Base-by-base conservation (phyloP, 1,140 invertebrate species). In the Macrobrachium rosenbergii region DNA sequence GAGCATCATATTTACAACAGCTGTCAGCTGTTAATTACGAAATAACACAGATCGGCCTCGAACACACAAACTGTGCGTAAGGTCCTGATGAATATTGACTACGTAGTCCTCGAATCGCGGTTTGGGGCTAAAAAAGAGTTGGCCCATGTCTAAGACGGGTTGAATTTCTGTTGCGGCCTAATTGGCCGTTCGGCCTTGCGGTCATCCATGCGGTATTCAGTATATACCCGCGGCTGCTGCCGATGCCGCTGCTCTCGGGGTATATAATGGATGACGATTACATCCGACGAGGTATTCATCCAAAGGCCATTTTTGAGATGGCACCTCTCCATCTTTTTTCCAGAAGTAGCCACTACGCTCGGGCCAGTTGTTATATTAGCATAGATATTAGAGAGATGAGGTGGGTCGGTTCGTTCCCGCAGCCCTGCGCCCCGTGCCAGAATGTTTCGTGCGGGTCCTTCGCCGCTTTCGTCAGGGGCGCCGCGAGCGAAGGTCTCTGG, bases 381-480 rank as follows among this genome's bases (percentile, higher is more conserved):
- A 87, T 87, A 87, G 84, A 87, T 80, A 87, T 87, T 87, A 87
- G 77, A 81, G 77, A 80, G 84, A 87, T 87, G 84, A 87, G 77
- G 45, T 52, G 2, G 52, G 52, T 52, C 52, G 19, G 64, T 21
- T 60, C 77, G 3, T 17, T 63, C 52, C 16, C 67, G 23, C 37
- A 23, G 21, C 21, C 21, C 77, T 81, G 81, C 77, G 80, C 45
- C 16, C 64, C 23, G 21, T 81, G n/a, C 77, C 16, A 78, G 67
- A 87, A 87, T 80, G 64, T 19, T 87, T 87, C 84, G 84, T 75
- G 8, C 77, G 17, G 63, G 52, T 37, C n/a, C 8, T 17, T 23
- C 28, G 37, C 67, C 17, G 23, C 11, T 8, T 76, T 52, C 64
- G 21, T 0, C 12, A 58, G 63, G 17, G 23, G 28, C 23, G 64